Evolutionary conservation across 1,140 invertebrate species (phyloP).

Genomic region (Aphidius ervi): DNA sequence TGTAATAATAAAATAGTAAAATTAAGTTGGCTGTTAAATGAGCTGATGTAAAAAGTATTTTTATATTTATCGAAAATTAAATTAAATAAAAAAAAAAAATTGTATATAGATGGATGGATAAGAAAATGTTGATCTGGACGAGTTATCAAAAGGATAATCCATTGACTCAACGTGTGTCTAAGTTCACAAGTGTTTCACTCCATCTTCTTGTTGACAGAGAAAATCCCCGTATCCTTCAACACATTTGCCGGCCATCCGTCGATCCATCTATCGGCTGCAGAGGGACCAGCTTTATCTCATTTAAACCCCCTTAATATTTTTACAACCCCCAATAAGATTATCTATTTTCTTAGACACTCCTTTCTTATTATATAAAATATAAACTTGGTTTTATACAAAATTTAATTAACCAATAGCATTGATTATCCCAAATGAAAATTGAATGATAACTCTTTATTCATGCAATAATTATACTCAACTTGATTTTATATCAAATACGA

Average conservation of each 20-base stretch:
- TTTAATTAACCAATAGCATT: slow-evolving; percentile 41
- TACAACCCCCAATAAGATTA: neutral
- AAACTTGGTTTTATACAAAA: slow-evolving; percentile 49
- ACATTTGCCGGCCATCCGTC: slow-evolving; percentile 25
- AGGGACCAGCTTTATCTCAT: slow-evolving; percentile 1
- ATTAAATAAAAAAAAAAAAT: slow-evolving; percentile 16
- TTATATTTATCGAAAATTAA: neutral
- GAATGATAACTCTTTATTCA: slow-evolving; percentile 12
- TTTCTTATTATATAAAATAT: slow-evolving; percentile 25
- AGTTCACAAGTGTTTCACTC: slow-evolving; percentile 49
- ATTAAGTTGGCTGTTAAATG: too few relatives aligned
- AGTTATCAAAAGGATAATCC: slow-evolving; percentile 39
- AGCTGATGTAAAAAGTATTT: neutral
- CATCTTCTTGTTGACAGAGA: slow-evolving; percentile 52
- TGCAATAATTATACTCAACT: neutral
- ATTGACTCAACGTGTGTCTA: slow-evolving; percentile 48
- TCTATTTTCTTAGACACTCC: slow-evolving; percentile 1
- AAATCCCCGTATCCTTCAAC: slow-evolving; percentile 38
- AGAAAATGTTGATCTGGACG: slow-evolving; percentile 12
- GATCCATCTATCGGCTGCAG: slow-evolving; percentile 24
- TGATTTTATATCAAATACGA: too few relatives aligned
- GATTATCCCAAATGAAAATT: slow-evolving; percentile 32
- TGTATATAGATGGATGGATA: neutral
- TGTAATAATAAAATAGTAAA: too few relatives aligned
- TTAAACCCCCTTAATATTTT: too few relatives aligned